These are phyloP conservation scores for Xiphophorus hellerii DNA, from an alignment of 2,113 vertebrate species.

Conservation along the genomic window DNA sequence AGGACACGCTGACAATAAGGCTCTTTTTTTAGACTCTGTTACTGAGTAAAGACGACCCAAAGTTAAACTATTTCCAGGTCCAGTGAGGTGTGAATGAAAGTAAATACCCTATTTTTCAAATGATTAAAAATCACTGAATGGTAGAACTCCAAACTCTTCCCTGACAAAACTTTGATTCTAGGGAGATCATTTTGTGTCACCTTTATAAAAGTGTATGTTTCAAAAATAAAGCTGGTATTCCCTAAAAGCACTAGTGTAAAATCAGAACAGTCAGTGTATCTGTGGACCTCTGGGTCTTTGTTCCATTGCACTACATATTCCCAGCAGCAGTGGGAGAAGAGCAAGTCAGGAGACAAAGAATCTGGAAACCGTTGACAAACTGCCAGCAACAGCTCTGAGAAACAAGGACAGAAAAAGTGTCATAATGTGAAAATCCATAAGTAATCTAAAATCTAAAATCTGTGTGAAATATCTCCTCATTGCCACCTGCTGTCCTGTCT, in stretches of 20 bases:
- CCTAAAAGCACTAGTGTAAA: background rate
- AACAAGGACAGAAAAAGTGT: background rate
- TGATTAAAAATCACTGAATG: no score
- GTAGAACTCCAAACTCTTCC: no score
- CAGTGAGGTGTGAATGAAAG: no score
- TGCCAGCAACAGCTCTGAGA: conserved; percentile 84
- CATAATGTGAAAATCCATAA: background rate
- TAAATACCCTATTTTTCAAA: no score
- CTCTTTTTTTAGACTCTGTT: no score
- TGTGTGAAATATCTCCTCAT: background rate
- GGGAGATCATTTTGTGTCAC: no score
- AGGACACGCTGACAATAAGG: no score
- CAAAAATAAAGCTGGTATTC: background rate
- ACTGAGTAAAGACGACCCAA: no score
- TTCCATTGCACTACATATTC: conserved; percentile 99
- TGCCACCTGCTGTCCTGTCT: conserved; percentile 59
- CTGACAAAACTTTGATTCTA: no score
- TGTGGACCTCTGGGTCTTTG: conserved; percentile 92
- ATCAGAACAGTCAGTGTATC: background rate
- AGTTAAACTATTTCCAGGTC: no score
- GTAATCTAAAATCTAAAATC: background rate
- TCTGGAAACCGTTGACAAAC: conserved; percentile 90
- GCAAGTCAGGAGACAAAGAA: conserved; percentile 89
- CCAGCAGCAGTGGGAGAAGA: conserved; percentile 96
- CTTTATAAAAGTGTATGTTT: background rate